These are phyloP conservation scores for Hydrocynus forskahlii DNA, from an alignment of 2,797 vertebrate species.

Conservation along the genomic window DNA sequence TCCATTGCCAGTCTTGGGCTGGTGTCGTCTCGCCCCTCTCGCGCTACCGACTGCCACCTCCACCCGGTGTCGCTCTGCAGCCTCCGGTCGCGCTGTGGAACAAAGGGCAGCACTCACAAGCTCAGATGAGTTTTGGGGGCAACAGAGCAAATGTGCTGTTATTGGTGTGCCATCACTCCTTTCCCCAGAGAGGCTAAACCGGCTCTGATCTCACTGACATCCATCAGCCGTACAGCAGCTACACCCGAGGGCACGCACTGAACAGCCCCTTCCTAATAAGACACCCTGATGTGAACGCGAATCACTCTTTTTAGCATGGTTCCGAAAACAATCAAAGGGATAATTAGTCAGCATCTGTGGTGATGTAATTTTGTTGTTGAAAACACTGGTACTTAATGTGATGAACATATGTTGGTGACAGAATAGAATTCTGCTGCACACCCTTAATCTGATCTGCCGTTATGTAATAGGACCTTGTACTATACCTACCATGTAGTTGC, in stretches of 20 bases:
- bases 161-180: slow-evolving; percentile 72
- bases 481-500: not conserved
- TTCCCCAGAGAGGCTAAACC: slow-evolving; percentile 46
- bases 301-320: slow-evolving; percentile 16
- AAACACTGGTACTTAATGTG: too few relatives aligned
- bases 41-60: slow-evolving; percentile 63
- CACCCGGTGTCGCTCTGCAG: slow-evolving; percentile 60
- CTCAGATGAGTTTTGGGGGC: slow-evolving; percentile 74
- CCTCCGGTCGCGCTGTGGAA: slow-evolving; percentile 69
- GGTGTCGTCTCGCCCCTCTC: slow-evolving; percentile 42
- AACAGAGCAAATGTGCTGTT: slow-evolving; percentile 65
- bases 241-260: slow-evolving; percentile 21
- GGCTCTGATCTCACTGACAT: slow-evolving; percentile 29
- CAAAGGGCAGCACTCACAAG: slow-evolving; percentile 75
- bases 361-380: not conserved
- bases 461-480: too few relatives aligned
- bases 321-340: slow-evolving; percentile 9
- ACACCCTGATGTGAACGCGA: slow-evolving; percentile 33
- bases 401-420: not conserved
- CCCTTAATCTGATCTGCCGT: not conserved
- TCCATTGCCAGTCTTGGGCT: slow-evolving; percentile 48
- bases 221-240: slow-evolving; percentile 13
- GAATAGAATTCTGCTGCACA: not conserved
- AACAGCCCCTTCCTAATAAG: slow-evolving; percentile 26
- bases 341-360: not conserved